Evolutionary conservation across 2,888 invertebrate genomes (phyloP), one percentile per base, ranked within the genome.

Genomic region (Pterostichus madidus): DNA sequence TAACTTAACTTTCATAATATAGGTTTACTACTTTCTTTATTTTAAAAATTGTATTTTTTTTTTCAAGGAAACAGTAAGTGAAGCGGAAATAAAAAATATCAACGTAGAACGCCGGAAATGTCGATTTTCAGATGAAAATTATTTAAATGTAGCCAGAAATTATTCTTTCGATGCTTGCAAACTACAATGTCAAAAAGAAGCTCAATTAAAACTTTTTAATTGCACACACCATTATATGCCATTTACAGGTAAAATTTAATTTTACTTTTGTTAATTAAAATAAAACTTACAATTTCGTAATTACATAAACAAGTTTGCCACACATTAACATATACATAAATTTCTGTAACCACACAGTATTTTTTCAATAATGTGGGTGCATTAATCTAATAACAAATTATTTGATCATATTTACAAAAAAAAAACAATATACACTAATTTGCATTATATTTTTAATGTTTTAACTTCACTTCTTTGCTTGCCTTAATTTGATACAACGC

Each of bases 241-340:
- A 35, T 80, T 52, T 44, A 61, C 73, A 71, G 68, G 80, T 80
- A 80, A 32, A 13, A 7, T n/a, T 15, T 31, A 64, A n/a, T 15
- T 13, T 85, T 32, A 87, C 88, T 83, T 89, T 88, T 15, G 86
- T 3, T 24, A 24, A 24, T 24, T 24, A 24, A 24, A 24, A 24
- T 3, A 3, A 24, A 24, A 24, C 24, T 24, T 24, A 24, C 3
- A 24, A 24, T 24, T 24, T 24, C 24, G 24, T 24, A 2, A 24
- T 24, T 24, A 24, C 24, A 24, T 24, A 2, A 24, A 24, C 1
- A 24, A 24, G 2, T 3, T 1, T 24, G 24, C 24, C 24, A 3
- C 24, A 24, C 3, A 24, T 3, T n/a, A n/a, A 24, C 24, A 1
- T 2, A 3, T 24, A 24, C 1, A 24, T 24, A 24, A 24, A 24